Evolutionary conservation across 2,888 invertebrate species (phyloP), one percentile per base, ranked within the genome.

Genomic region (Hipparchia sbordonii): DNA sequence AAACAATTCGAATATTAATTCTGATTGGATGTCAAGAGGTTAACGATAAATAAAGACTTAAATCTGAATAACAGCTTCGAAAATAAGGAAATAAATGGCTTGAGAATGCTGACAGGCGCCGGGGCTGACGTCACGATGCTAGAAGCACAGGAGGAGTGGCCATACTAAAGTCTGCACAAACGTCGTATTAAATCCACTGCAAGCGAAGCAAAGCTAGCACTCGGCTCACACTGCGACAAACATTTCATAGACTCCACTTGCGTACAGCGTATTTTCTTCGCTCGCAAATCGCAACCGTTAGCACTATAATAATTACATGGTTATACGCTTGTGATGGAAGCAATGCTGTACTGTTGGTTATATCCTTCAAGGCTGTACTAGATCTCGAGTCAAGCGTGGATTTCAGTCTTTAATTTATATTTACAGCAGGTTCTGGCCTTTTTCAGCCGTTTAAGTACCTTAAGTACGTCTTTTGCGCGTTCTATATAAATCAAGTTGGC

Each of bases 101-200:
- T 46, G 67, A 56, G 75, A 76, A 76, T 75, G 72, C 70, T 54
- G 74, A 62, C 46, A 67, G 75, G 76, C 72, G 75, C 75, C 73
- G 67, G 66, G 45, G 57, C 54, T 74, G 79, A 77, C 75, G 78
- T 77, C 77, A 79, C 74, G n/a, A 48, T n/a, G 68, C 56, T 51
- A 65, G 61, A 69, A 57, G 59, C 48, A 69, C 59, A 52, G 79
- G 76, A 74, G 78, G 79, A 76, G 78, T 72, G 78, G 76, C 74
- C 59, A 68, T 74, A 75, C 67, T 73, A 70, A 75, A 73, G 72
- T 68, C 68, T 71, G 71, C 67, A 61, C 66, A 60, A 60, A 75
- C 48, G 62, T 62, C 46, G 63, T 23, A 62, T 13, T 1, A 45
- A 45, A 61, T 61, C 60, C 60, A 45, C 8, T 61, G 39, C 45